Evolutionary conservation across 2,797 vertebrate genomes (phyloP), one percentile per base, ranked within the genome.

Genomic region (Erpetoichthys calabaricus): DNA sequence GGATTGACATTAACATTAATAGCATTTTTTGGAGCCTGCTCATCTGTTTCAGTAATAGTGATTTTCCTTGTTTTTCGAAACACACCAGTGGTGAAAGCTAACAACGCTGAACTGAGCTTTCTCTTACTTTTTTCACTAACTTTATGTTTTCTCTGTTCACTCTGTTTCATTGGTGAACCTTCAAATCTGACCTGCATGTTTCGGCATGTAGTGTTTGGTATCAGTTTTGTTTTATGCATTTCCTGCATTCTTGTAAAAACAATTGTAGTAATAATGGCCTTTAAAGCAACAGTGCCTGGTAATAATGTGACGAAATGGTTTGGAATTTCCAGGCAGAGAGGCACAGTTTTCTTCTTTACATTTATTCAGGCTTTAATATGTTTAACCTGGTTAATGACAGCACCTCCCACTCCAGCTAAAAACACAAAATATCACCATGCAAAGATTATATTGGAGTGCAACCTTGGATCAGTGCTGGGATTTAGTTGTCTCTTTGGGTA

Each of bases 201-300:
- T 60, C 74, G 79, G 44, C 80, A 82, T 56, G 74, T 79, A 44
- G 76, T 75, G 4, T 85, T 84, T 56, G 80, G 79, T 42, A 70
- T 85, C 58, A 80, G 78, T 65, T 85, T 84, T 67, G 74, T 77
- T 2, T 73, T 85, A 3, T 77, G 66, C 56, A 63, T 74, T 85
- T 82, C 81, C 53, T 83, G 84, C 60, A 75, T 85, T 8, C 67
- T 86, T 59, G 78, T 76, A 45, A 85, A 84, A 65, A 84, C 82
- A 49, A 59, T 70, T 2, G 80, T 83, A 42, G 80, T 83, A 5
- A 67, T 84, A 6, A 74, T 82, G 66, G 82, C 77, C 0, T 85
- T 82, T 63, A 73, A 65, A 58, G 72, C 80, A 54, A 80, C 74
- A 5, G 60, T 77, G 41, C 82, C 82, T 55, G 75, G 74, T 50